Base-by-base conservation (phyloP, 2,797 vertebrate species). In the Dendrocincla tyrannina region DNA sequence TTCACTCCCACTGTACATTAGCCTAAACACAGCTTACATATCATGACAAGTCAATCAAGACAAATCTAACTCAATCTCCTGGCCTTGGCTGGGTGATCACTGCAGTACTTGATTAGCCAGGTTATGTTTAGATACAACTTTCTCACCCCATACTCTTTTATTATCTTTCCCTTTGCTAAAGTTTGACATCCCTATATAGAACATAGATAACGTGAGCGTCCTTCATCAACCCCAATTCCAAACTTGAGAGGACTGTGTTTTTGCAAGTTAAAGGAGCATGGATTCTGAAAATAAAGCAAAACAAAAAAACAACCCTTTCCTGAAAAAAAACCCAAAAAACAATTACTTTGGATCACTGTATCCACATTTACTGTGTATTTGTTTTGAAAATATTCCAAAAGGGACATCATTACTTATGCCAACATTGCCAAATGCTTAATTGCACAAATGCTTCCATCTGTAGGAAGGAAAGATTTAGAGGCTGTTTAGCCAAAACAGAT, bases 391-490 rank as follows among this genome's bases (percentile, higher is more conserved):
- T 72, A 92, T 59, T 95, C 93, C 92, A 86, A 75, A 92, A 82
- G n/a, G 84, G 91, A 63, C 68, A 41, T 17, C 25, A 72, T 85
- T 91, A 84, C 92, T 91, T 94, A 58, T n/a, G 47, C 87, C 82
- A 85, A 72, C 58, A 27, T 59, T 92, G 87, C 89, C 89, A 94
- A 96, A 92, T 81, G 72, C 91, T 93, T 92, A 83, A 93, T 96
- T 95, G 94, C 53, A 78, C 82, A 92, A 95, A 95, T 33, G 35
- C 25, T 95, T 72, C 92, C 95, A 96, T 96, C 95, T 97, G 95
- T 87, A 93, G 52, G 50, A 92, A 91, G 35, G 66, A 88, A 84
- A 92, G 68, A 91, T 94, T 88, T 93, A 89, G 42, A 91, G 25
- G 58, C 42, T 96, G 27, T 83, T 94, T 92, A 93, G 85, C 82